These are phyloP conservation scores for Thymelicus lineola DNA, from an alignment of 2,888 invertebrate species.

Conservation along the genomic window DNA sequence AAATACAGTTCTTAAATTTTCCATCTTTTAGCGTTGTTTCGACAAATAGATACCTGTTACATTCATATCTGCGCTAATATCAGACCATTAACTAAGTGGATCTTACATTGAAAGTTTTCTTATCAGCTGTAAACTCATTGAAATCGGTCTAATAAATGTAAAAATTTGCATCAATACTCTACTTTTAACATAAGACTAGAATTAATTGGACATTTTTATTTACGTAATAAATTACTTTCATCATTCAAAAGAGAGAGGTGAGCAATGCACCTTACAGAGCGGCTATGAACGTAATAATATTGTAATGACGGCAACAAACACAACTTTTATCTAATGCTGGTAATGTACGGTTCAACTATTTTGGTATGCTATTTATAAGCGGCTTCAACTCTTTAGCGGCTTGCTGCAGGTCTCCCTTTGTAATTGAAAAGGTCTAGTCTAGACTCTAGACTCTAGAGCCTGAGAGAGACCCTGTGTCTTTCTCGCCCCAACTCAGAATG, in stretches of 20 bases:
- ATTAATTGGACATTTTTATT: slow-evolving; percentile 18
- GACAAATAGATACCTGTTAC: not conserved
- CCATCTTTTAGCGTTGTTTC: slow-evolving; percentile 1
- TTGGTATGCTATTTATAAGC: no score
- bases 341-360: not conserved
- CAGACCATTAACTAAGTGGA: not conserved
- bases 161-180: slow-evolving; percentile 34
- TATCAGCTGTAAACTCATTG: slow-evolving; percentile 3
- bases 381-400: not conserved
- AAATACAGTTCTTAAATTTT: not conserved
- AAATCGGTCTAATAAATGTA: slow-evolving; percentile 24
- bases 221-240: slow-evolving; percentile 24
- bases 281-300: slow-evolving; percentile 4
- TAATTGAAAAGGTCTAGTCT: no score
- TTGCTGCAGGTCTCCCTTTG: no score
- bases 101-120: slow-evolving; percentile 6
- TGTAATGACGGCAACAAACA: slow-evolving; percentile 1
- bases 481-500: no score
- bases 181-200: slow-evolving; percentile 19
- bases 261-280: slow-evolving; percentile 8
- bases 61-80: not conserved
- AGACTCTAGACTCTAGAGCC: no score
- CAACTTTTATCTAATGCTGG: slow-evolving; percentile 8
- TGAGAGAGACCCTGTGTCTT: no score
- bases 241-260: slow-evolving; percentile 15